Conservation (phyloP, 2,113 vertebrate genomes). For the Etheostoma spectabile region DNA sequence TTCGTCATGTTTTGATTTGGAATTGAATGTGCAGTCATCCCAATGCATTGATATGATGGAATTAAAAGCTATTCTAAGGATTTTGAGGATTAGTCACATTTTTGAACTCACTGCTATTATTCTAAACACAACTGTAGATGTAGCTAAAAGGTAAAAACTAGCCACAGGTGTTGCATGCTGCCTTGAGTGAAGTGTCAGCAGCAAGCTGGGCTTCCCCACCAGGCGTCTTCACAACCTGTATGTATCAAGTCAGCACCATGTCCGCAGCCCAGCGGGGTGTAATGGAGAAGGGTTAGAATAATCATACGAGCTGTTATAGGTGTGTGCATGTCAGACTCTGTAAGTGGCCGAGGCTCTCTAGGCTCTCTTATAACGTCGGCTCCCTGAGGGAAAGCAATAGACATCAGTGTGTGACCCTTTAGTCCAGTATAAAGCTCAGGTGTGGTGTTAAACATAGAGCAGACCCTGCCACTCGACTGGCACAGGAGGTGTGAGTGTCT, state of each 20-base stretch:
- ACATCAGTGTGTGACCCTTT: conserved; percentile 46
- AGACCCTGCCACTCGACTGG: conserved; percentile 16
- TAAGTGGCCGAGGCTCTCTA: conserved; percentile 46
- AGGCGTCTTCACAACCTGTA: conserved; percentile 63
- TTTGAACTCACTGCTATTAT: too few species aligned
- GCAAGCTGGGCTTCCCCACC: conserved; percentile 56
- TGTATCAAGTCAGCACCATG: conserved; percentile 63
- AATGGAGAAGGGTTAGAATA: conserved; percentile 64
- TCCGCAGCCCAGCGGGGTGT: conserved; percentile 65
- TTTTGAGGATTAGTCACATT: too few species aligned
- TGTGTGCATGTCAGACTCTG: conserved; percentile 60
- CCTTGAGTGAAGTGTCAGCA: conserved; percentile 45
- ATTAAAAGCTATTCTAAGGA: too few species aligned
- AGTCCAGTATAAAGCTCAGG: conserved; percentile 16
- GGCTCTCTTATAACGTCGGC: conserved; percentile 41
- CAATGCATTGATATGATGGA: too few species aligned
- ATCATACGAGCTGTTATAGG: conserved; percentile 60
- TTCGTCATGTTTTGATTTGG: too few species aligned
- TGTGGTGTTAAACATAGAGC: conserved; percentile 18
- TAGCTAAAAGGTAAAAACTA: conserved; percentile 43
- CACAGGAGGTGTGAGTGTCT: not conserved
- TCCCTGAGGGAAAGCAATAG: conserved; percentile 40
- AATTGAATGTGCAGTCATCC: too few species aligned
- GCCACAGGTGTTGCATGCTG: conserved; percentile 35
- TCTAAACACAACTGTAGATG: not conserved